Base-by-base conservation (phyloP, 1,140 invertebrate species). In the Drosophila obscura region DNA sequence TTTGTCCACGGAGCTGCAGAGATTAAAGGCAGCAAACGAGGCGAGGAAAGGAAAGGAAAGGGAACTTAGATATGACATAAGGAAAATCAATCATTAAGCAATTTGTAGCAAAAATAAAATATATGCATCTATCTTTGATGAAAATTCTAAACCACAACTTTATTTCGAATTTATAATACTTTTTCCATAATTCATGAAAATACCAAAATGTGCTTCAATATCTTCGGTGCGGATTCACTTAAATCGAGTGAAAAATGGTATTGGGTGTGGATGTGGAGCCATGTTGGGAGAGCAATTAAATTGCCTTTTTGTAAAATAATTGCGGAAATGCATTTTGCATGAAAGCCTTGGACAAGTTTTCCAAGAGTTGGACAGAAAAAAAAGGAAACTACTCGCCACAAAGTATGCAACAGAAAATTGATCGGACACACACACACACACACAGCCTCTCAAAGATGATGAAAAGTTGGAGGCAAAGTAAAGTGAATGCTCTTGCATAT, bases 301-400 rank as follows among this genome's bases (percentile, higher is more conserved):
- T 75, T 83, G 75, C 58, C 53, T 83, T 82, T 79, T 39, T 69
- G 9, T 43, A 44, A 43, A 80, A 83, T 87, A 87, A 85, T 78
- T 82, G 78, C 78, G 60, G 61, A 73, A 79, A 74, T 82, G 60
- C 60, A 56, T 52, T 55, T 75, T 19, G 6, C 13, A n/a, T 50
- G 49, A 71, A 48, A 64, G 74, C 56, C 79, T 66, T 61, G 62
- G 60, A 61, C 60, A 78, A 68, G 62, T 83, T 79, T 57, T 11
- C 39, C 65, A 52, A 67, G 65, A 61, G 56, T 16, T 69, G 46
- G 3, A 31, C 45, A 52, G 43, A 52, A 15, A 50, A 50, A 59
- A 74, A 68, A 52, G 77, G 64, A 77, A 61, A 44, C 39, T 48
- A 5, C 48, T 31, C 19, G 67, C 79, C 69, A 73, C 69, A 83